phyloP scores from a whole-genome alignment of 2,113 vertebrate species.

The Anoura caudifer region DNA sequence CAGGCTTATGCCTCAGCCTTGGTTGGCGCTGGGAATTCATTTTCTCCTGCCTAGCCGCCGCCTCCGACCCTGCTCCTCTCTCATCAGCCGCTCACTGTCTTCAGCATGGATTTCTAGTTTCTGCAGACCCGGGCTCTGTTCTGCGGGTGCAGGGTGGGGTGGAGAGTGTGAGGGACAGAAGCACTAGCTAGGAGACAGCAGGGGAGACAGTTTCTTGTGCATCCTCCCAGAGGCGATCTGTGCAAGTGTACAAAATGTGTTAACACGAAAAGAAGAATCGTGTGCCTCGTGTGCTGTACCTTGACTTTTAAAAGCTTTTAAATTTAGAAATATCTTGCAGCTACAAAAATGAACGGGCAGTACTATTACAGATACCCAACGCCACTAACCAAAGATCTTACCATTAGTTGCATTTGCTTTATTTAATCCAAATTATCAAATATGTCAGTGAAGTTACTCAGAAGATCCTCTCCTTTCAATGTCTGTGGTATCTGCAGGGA shows the following conservation, averaged over 20 bases:
- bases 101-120: background rate
- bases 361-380: background rate
- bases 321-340: background rate
- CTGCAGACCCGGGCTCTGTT: background rate
- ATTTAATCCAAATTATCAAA: background rate
- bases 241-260: background rate
- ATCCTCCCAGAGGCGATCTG: background rate
- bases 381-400: background rate
- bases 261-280: background rate
- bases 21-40: background rate
- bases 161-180: background rate
- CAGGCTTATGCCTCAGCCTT: background rate
- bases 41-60: background rate
- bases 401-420: background rate
- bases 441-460: background rate
- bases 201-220: background rate
- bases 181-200: accelerated
- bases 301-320: background rate
- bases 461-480: background rate
- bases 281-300: background rate
- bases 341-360: background rate
- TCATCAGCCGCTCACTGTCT: background rate
- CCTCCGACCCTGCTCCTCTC: background rate
- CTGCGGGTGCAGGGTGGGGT: background rate
- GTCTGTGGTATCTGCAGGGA: background rate